Conservation (phyloP, 2,888 invertebrate genomes). For the Cheilosia vulpina region DNA sequence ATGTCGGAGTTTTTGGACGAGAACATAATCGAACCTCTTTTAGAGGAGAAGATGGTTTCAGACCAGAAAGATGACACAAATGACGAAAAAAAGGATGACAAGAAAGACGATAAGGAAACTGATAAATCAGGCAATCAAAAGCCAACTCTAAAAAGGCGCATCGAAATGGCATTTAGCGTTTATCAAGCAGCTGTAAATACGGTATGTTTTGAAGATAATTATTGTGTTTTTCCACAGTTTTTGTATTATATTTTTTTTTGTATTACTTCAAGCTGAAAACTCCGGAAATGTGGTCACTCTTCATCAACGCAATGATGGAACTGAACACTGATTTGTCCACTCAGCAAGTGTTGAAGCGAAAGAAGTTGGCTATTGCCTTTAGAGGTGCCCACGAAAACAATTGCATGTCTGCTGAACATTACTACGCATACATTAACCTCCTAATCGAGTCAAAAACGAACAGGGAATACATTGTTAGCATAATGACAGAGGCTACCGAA, state of each 20-base stretch:
- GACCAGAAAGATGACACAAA: background rate
- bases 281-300: constrained; percentile 85
- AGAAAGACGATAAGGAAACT: background rate
- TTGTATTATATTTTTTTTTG: background rate
- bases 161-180: constrained; percentile 84
- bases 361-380: constrained; percentile 84
- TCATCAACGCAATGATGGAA: constrained; percentile 85
- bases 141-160: constrained; percentile 82
- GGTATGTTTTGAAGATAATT: constrained; percentile 66
- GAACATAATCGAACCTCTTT: background rate
- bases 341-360: constrained; percentile 84
- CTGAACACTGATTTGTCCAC: constrained; percentile 84
- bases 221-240: background rate
- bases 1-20: constrained; percentile 77
- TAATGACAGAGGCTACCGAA: constrained; percentile 83
- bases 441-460: constrained; percentile 77
- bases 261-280: constrained; percentile 81
- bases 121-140: constrained; percentile 49
- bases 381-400: constrained; percentile 84
- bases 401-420: constrained; percentile 84
- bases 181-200: constrained; percentile 84
- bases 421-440: constrained; percentile 83
- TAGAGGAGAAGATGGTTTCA: background rate
- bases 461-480: constrained; percentile 75
- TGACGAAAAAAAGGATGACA: background rate